Base-by-base conservation (phyloP, 2,888 invertebrate genomes). In the Neoascia interrupta region DNA sequence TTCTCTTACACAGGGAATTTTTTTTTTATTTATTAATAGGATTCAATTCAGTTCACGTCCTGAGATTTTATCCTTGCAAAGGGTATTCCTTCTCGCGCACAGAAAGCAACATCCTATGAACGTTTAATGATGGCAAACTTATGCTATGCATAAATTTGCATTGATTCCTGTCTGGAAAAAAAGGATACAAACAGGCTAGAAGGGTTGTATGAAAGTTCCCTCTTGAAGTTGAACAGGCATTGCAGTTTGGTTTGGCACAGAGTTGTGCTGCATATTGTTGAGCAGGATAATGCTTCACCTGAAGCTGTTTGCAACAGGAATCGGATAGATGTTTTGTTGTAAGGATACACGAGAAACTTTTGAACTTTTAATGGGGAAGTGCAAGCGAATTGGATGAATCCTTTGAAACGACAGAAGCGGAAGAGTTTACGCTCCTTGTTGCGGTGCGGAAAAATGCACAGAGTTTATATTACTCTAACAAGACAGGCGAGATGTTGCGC, bases 121-220 rank as follows among this genome's bases (percentile, higher is more conserved):
- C 49, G 68, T 49, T 75, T 69, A 68, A 69, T 51, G 68, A 68
- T 54, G 49, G 53, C 23, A 61, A 76, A 72, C 76, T 76, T 76
- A 47, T 58, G 72, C 64, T 72, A 70, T 76, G 72, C 76, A 76
- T 76, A 76, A 72, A 72, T 76, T 76, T 76, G 53, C 72, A 72
- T 76, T 58, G 58, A 64, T 45, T 34, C 64, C 8, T 2, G 4
- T n/a, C 31, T n/a, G n/a, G 43, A 39, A 19, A 43, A 51, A 37
- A 53, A 53, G 43, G 51, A 43, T 53, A 16, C 8, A n/a, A n/a
- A n/a, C n/a, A n/a, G n/a, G n/a, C n/a, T n/a, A n/a, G 37, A 6
- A 23, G 23, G 15, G 43, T 10, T 15, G 36, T 26, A 28, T 23
- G 6, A 36, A 72, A 72, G 51, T 72, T 76, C 53, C 15, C 13